Conservation (phyloP, 2,888 invertebrate species). For the Slavum lentiscoides region DNA sequence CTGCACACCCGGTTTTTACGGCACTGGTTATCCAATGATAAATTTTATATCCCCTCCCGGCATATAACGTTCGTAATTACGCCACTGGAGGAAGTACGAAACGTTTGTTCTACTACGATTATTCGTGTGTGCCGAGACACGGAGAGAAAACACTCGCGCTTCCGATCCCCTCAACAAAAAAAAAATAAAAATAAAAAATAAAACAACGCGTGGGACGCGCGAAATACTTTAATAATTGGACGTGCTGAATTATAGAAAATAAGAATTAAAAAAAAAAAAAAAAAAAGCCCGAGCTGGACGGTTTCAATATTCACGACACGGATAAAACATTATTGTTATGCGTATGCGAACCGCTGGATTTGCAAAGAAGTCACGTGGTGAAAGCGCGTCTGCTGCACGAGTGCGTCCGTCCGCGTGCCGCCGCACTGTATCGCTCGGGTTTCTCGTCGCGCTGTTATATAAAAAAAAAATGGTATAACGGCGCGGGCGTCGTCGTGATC, state of each 20-base stretch:
- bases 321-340: neutral
- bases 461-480: neutral
- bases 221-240: conserved; percentile 34
- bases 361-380: conserved; percentile 45
- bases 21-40: no score
- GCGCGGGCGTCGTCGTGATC: conserved; percentile 2
- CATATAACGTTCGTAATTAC: no score
- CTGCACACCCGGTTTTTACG: no score
- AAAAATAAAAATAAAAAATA: no score
- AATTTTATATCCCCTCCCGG: no score
- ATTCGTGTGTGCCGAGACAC: no score
- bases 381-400: conserved; percentile 10
- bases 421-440: conserved; percentile 3
- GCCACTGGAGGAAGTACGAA: no score
- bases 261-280: no score
- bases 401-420: conserved; percentile 9
- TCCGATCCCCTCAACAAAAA: no score
- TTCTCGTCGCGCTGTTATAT: conserved; percentile 38
- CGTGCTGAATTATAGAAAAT: conserved; percentile 15
- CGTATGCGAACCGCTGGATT: neutral
- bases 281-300: neutral
- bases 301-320: conserved; percentile 31
- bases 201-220: conserved; percentile 26
- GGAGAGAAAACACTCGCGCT: no score
- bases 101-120: no score